Evolutionary conservation across 64 coral and sea anemone species (phyloP), one percentile per base, ranked within the genome.

Genomic region (Actinia tenebrosa): DNA sequence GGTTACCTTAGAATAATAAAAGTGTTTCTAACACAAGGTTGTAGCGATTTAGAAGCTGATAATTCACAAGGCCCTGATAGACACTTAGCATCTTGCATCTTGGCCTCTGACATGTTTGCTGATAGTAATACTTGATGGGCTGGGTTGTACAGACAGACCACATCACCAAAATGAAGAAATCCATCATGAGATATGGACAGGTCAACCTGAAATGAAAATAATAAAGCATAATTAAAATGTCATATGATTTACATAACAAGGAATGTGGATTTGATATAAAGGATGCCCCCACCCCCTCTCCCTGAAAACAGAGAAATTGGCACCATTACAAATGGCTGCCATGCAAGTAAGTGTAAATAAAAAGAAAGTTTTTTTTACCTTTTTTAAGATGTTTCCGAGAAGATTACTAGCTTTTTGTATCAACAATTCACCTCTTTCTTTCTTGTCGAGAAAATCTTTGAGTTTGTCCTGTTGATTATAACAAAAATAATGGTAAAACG

Each of bases 31-130:
- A 95, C 71, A 60, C 97, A 99, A 87, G 97, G 97, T 42, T 95
- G 85, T 43, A 92, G 26, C 78, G 88, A 86, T 85, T 99, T 99
- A 30, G 93, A 87, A 53, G 93, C 97, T 71, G 97, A 99, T 17
- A 99, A 78, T 86, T 95, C 93, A 91, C 97, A 99, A 15, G 97
- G 97, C n/a, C 97, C 93, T 53, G 87, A 86, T 15, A 99, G 83
- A 59, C 85, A 79, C 78, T 93, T 88, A 47, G 93, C 97, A 20
- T 95, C 93, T 84, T 93, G 93, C 97, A 99, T 95, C 79, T 94
- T 95, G 83, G 90, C 92, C 81, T 99, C 97, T n/a, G 97, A 85
- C 93, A 99, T 95, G 89, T 99, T 99, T 84, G 97, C 97, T 44
- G 97, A 88, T 8, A 99, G 64, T 30, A 89, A 84, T 7, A 89